Evolutionary conservation across 64 coral and sea anemone genomes (phyloP).

Genomic region (Pocillopora damicornis): DNA sequence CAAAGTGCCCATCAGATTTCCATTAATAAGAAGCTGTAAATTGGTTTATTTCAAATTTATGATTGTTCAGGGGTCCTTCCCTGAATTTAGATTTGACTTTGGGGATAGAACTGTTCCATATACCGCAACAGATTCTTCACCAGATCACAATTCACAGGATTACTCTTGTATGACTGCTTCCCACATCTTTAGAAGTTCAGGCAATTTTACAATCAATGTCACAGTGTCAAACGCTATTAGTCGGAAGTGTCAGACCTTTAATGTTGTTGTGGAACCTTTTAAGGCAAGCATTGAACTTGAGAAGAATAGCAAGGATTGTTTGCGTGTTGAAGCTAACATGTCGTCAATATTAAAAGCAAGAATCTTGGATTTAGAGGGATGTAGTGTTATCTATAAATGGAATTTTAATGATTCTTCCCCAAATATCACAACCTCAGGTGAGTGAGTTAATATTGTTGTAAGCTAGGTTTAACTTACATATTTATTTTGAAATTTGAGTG

Average conservation of each 20-base stretch:
- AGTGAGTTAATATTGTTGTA: background rate
- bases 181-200: constrained; percentile 39
- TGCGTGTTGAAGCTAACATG: constrained; percentile 2
- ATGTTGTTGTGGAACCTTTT: background rate
- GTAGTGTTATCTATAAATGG: constrained; percentile 46
- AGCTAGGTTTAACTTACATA: background rate
- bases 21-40: background rate
- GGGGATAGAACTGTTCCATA: constrained; percentile 17
- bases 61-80: constrained; percentile 32
- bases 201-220: constrained; percentile 53
- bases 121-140: background rate
- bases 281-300: constrained; percentile 12
- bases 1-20: background rate
- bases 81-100: constrained; percentile 64
- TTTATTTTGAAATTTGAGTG: background rate
- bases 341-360: background rate
- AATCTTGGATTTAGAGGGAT: background rate
- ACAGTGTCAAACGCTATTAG: constrained; percentile 57
- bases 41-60: background rate
- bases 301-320: background rate
- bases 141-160: background rate
- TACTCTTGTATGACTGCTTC: constrained; percentile 22
- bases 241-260: background rate
- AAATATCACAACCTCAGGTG: background rate
- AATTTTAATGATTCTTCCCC: constrained; percentile 44